These are phyloP conservation scores for Hirudo medicinalis DNA, from an alignment of 1,140 invertebrate species.

Conservation along the genomic window DNA sequence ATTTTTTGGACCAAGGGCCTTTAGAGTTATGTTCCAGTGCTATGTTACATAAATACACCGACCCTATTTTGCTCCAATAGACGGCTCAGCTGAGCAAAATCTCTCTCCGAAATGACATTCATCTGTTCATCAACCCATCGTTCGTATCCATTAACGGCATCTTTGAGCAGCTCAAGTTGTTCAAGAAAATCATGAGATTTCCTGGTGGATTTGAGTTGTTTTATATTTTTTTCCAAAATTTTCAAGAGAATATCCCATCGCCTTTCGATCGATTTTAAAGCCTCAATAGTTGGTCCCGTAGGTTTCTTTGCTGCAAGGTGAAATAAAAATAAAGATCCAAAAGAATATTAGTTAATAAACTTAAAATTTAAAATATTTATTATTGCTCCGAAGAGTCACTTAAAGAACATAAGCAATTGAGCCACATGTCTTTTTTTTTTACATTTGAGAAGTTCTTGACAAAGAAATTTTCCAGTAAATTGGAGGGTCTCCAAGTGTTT, in stretches of 20 bases:
- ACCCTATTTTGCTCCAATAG: conserved; percentile 9
- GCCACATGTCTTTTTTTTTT: not conserved
- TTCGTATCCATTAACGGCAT: not conserved
- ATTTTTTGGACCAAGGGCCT: not conserved
- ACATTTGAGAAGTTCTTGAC: not conserved
- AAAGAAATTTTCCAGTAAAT: not conserved
- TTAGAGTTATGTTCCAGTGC: not conserved
- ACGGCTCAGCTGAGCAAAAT: not conserved
- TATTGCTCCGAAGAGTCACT: too few species aligned
- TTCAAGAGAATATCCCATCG: not conserved
- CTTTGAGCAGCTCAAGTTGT: not conserved
- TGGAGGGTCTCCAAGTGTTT: not conserved
- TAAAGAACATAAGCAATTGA: too few species aligned
- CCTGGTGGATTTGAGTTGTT: not conserved
- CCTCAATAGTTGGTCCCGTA: too few species aligned
- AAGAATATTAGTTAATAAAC: too few species aligned
- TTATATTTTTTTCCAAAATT: not conserved
- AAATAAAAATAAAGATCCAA: too few species aligned
- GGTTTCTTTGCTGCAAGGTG: too few species aligned
- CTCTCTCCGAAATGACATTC: not conserved
- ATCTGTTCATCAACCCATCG: not conserved
- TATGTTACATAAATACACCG: not conserved
- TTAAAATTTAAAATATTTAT: too few species aligned
- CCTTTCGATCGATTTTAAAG: too few species aligned
- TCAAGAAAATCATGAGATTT: not conserved